Evolutionary conservation across 1,140 invertebrate species (phyloP).

Genomic region (Drosophila novamexicana): DNA sequence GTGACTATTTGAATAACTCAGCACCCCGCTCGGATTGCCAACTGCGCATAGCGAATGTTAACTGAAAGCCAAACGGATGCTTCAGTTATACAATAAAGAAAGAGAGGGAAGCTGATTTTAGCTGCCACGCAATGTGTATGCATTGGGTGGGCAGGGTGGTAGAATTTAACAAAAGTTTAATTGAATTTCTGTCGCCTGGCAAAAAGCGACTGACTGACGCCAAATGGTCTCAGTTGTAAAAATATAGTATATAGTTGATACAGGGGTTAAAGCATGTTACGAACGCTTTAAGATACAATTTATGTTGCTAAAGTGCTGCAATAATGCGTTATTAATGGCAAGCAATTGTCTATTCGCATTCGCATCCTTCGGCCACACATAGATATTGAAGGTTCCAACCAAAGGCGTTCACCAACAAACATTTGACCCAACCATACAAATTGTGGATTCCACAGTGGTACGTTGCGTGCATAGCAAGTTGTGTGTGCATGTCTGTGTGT

Average conservation of each 20-base stretch:
- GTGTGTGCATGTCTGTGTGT: conserved; percentile 4
- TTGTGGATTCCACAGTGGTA: conserved; percentile 27
- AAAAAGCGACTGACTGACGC: conserved; percentile 43
- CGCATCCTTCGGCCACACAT: conserved; percentile 35
- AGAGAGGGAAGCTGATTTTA: not conserved
- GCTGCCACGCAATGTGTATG: not conserved
- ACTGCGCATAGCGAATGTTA: conserved; percentile 1
- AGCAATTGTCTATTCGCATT: conserved; percentile 8
- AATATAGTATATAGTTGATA: not conserved
- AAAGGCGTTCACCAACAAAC: conserved; percentile 15
- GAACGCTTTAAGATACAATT: conserved; percentile 2
- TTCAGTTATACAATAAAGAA: conserved; percentile 42
- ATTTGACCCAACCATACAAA: conserved; percentile 27
- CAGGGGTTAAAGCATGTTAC: not conserved
- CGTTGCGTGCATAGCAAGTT: conserved; percentile 63
- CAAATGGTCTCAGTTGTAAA: conserved; percentile 27
- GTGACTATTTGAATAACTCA: conserved; percentile 64
- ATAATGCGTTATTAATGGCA: conserved; percentile 10
- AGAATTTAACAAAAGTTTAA: conserved; percentile 64
- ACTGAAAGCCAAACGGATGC: conserved; percentile 8
- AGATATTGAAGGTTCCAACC: conserved; percentile 1
- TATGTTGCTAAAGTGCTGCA: not conserved
- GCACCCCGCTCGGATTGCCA: not conserved
- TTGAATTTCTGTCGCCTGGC: conserved; percentile 67
- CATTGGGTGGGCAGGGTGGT: not conserved